Conservation (phyloP, 2,113 vertebrate genomes). For the Motacilla tschutschensis region DNA sequence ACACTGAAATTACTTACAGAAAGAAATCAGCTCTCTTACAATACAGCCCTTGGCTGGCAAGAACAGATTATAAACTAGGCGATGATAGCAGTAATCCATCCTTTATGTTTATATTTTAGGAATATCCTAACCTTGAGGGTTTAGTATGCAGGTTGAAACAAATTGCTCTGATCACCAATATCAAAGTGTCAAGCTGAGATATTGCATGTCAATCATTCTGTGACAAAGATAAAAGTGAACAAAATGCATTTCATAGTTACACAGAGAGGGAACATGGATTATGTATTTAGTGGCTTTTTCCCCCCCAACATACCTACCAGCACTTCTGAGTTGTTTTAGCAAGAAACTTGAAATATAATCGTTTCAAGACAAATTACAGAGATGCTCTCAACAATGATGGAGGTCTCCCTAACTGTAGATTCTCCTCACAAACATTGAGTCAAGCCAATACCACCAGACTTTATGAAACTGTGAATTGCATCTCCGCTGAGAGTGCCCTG, state of each 20-base stretch:
- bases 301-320: not conserved
- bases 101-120: conserved; percentile 31
- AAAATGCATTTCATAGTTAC: conserved; percentile 27
- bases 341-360: conserved; percentile 24
- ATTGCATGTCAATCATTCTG: conserved; percentile 48
- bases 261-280: conserved; percentile 23
- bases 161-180: conserved; percentile 58
- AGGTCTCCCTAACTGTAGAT: conserved; percentile 16
- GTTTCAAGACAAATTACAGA: conserved; percentile 17
- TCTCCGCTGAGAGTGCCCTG: conserved; percentile 7
- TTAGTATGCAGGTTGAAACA: conserved; percentile 36
- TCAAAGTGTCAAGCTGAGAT: conserved; percentile 49
- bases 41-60: not conserved
- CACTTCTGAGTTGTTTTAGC: conserved; percentile 20
- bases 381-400: not conserved
- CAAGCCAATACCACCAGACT: not conserved
- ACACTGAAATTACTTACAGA: not conserved
- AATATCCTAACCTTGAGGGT: conserved; percentile 39
- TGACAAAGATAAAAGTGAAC: conserved; percentile 49
- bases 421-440: conserved; percentile 23
- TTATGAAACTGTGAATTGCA: conserved; percentile 20
- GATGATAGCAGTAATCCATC: conserved; percentile 1
- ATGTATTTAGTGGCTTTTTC: conserved; percentile 2
- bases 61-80: not conserved
- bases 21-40: not conserved